Evolutionary conservation across 2,113 vertebrate species (phyloP).

Genomic region (Trichechus manatus): DNA sequence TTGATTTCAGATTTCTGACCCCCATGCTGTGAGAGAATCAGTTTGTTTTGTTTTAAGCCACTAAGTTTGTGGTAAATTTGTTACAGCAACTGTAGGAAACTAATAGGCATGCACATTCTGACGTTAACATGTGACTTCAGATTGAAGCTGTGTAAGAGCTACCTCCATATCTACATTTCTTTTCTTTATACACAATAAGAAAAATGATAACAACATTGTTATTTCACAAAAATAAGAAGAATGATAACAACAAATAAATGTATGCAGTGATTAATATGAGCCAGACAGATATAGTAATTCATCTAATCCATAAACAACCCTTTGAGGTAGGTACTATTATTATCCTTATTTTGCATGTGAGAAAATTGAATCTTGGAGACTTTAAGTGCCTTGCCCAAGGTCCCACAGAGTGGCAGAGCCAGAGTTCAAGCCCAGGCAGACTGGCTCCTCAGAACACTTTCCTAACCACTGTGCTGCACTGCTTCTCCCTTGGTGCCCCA

Average conservation of each 20-base stretch:
- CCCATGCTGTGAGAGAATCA: neutral
- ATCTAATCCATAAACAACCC: neutral
- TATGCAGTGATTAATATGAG: neutral
- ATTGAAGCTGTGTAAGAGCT: neutral
- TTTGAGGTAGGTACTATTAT: neutral
- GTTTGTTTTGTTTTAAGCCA: neutral
- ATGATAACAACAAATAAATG: neutral
- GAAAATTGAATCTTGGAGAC: neutral
- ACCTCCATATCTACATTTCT: neutral
- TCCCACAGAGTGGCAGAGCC: neutral
- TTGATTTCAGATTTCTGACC: neutral
- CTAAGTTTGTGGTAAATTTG: neutral
- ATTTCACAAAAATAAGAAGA: neutral
- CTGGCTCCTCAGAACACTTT: neutral
- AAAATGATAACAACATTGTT: neutral
- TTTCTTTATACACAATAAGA: no score
- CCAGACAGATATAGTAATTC: neutral
- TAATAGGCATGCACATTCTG: neutral
- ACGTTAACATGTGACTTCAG: neutral
- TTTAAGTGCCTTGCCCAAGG: neutral
- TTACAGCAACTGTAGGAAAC: neutral
- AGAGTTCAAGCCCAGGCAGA: neutral
- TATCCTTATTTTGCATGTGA: neutral
- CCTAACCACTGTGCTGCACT: rapidly evolving
- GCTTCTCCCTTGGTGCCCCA: neutral